Percentiles rank a stretch among this genome's conserved stretches.
Evolutionary conservation across 2,113 vertebrate genomes (phyloP).

Genomic region (Pholis gunnellus): DNA sequence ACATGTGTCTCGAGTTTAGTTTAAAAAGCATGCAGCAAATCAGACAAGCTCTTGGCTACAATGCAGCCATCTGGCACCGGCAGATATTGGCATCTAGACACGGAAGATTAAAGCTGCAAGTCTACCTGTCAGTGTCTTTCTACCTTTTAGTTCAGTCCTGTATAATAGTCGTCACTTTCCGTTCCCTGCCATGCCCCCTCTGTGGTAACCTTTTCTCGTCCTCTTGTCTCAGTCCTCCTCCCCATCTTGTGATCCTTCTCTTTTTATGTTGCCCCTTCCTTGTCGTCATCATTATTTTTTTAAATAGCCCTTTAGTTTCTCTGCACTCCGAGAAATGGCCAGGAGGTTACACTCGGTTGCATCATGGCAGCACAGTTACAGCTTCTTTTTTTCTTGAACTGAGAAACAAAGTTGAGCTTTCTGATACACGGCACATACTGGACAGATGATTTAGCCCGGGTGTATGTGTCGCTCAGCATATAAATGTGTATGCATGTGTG

Average conservation of each 20-base stretch:
- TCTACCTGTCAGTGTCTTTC: constrained; percentile 2
- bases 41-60: constrained; percentile 37
- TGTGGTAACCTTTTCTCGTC: constrained; percentile 26
- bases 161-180: background rate
- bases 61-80: constrained; percentile 67
- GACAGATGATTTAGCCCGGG: background rate
- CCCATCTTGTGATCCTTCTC: constrained; percentile 27
- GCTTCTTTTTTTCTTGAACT: constrained; percentile 11
- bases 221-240: constrained; percentile 11
- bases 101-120: constrained; percentile 55
- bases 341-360: constrained; percentile 49
- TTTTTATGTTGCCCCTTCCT: constrained; percentile 22
- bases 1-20: constrained; percentile 41
- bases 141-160: background rate
- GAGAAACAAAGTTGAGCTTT: constrained; percentile 29
- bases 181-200: background rate
- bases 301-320: constrained; percentile 45
- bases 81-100: constrained; percentile 60
- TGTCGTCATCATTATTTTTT: constrained; percentile 26
- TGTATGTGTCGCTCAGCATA: background rate
- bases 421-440: constrained; percentile 13
- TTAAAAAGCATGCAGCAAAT: constrained; percentile 55
- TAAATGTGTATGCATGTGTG: constrained; percentile 15
- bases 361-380: constrained; percentile 45
- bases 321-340: constrained; percentile 30